Percentiles rank a stretch among this genome's conserved stretches.
These are phyloP conservation scores for Phylloscopus trochilus DNA, from an alignment of 2,113 vertebrate genomes.

Conservation along the genomic window DNA sequence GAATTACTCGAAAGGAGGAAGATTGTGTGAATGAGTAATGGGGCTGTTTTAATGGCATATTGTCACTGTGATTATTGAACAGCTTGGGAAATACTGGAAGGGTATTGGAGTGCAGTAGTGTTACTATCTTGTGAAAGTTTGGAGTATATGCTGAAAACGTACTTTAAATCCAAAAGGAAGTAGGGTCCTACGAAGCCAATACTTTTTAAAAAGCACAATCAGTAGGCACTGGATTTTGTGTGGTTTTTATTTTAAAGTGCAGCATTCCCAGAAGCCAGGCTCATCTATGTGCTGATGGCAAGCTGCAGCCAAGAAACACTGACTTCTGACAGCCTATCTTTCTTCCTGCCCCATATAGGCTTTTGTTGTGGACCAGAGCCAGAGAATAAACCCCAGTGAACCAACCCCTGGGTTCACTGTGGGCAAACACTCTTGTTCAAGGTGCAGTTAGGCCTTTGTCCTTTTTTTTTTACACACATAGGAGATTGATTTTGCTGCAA, in stretches of 20 bases:
- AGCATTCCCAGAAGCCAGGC: not conserved
- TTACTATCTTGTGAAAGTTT: not conserved
- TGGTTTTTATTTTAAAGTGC: not conserved
- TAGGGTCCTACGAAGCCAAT: not conserved
- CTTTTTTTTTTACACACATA: accelerated
- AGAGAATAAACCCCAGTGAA: not conserved
- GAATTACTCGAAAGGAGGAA: conserved; percentile 35
- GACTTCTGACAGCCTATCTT: too few species aligned
- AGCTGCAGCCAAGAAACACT: not conserved
- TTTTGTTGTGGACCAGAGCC: not conserved
- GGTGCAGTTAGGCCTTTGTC: not conserved
- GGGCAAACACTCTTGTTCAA: not conserved
- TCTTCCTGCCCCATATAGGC: not conserved
- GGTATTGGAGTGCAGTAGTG: not conserved
- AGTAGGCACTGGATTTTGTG: not conserved
- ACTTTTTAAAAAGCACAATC: not conserved
- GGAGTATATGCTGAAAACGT: not conserved
- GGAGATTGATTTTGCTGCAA: not conserved
- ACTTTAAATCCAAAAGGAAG: not conserved
- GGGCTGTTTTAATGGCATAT: not conserved
- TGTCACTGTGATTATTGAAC: not conserved
- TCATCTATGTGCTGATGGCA: not conserved
- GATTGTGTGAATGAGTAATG: not conserved
- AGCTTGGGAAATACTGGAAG: not conserved
- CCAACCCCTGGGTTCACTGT: not conserved